Conservation (phyloP, 2,797 vertebrate species). For the Trematomus bernacchii region DNA sequence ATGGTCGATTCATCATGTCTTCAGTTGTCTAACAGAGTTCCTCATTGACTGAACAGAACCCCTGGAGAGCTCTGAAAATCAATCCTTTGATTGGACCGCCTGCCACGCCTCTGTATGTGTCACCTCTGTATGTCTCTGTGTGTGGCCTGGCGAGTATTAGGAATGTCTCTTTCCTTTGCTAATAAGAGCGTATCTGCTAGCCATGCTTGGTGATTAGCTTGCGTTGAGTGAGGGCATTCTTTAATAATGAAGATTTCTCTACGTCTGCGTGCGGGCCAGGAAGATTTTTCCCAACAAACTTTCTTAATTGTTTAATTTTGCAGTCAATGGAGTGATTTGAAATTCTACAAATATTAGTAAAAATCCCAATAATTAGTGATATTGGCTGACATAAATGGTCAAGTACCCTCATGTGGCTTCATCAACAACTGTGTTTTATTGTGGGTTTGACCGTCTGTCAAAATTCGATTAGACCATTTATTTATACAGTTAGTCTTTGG, state of each 20-base stretch:
- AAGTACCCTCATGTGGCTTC: constrained; percentile 16
- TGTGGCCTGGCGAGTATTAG: constrained; percentile 38
- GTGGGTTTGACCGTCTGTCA: no score
- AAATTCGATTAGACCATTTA: no score
- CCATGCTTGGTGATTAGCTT: constrained; percentile 42
- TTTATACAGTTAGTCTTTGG: background rate
- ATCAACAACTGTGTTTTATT: background rate
- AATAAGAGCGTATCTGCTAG: constrained; percentile 11
- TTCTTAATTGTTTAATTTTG: no score
- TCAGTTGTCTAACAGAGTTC: constrained; percentile 78
- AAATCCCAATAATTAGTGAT: background rate
- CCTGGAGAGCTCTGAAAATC: constrained; percentile 76
- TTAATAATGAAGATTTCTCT: constrained; percentile 24
- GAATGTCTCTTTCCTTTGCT: constrained; percentile 36
- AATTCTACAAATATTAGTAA: no score
- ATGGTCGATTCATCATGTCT: constrained; percentile 76
- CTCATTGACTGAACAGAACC: constrained; percentile 74
- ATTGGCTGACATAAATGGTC: background rate
- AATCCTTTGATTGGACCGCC: constrained; percentile 76
- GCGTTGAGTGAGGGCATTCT: constrained; percentile 52
- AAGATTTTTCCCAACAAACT: background rate
- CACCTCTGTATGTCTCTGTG: constrained; percentile 34
- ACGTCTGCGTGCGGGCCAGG: background rate
- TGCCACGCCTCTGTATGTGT: constrained; percentile 64
- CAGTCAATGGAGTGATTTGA: no score